Evolutionary conservation across 2,888 invertebrate genomes (phyloP), one percentile per base, ranked within the genome.

Genomic region (Phaonia tiefii): DNA sequence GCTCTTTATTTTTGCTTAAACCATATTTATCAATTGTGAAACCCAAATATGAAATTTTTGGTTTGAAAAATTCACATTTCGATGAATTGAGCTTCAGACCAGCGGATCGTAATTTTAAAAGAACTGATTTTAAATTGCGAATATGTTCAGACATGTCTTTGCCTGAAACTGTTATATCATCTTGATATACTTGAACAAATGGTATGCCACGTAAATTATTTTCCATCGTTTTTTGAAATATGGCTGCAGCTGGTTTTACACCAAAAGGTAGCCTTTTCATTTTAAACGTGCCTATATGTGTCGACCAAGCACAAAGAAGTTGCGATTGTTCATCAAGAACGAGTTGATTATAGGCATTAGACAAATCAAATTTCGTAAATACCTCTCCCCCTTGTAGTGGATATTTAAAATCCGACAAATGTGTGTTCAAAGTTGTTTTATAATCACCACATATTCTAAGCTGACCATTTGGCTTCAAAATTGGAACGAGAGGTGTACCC

Each of bases 21-120:
- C 72, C 72, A 25, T 42, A 2, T 37, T 84, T 86, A 17, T 76
- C 0, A n/a, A n/a, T n/a, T n/a, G n/a, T n/a, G n/a, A n/a, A n/a
- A n/a, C n/a, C n/a, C n/a, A n/a, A n/a, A n/a, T 85, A 15, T 86
- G 88, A 15, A 87, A 72, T 58, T 73, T 66, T 31, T 31, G 67
- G 54, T 44, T 69, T 10, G 60, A 77, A 56, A 54, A 63, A 39
- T 42, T 25, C 26, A 66, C 39, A 69, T 60, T 63, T 79, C 51
- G 49, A 31, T 39, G 71, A 44, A 54, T 79, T 63, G 11, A 69
- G 17, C 26, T 60, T 65, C 42, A 74, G 26, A 65, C 49, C 44
- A 46, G 69, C 44, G 37, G 39, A 44, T 49, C 60, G 26, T 20
- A 72, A 26, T 60, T 72, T 72, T 22, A 22, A 22, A 22, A 51